Base-by-base conservation (phyloP, 2,888 invertebrate genomes). In the Drosophila koepferae region DNA sequence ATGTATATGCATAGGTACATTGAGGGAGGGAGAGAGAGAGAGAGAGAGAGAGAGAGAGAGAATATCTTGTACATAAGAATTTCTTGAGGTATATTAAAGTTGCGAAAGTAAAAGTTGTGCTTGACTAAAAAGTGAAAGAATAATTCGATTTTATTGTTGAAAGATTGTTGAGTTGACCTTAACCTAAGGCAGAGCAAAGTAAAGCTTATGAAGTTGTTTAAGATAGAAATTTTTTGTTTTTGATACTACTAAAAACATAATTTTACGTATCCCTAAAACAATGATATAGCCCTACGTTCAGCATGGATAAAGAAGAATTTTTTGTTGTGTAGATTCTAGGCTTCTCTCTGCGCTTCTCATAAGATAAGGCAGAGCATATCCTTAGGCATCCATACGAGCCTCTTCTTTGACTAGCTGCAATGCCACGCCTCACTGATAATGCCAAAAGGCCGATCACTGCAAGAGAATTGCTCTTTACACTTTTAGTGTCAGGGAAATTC, bases 321-420 rank as follows among this genome's bases (percentile, higher is more conserved):
- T 23, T 28, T 28, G 0, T 20, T 20, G 2, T 20, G 20, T 20
- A 20, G 20, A 20, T n/a, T n/a, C n/a, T n/a, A 9, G 34, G 2
- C 6, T 49, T 49, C 31, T 49, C 49, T 49, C 28, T 28, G 31
- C 49, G 20, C 12, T 53, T 53, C 51, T 53, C 51, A 51, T 12
- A 2, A 1, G 14, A 2, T 28, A 46, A 5, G 46, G 7, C 44
- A 12, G 9, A 12, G 44, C 31, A 31, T 20, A 20, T 36, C 16
- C 38, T 38, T 44, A 14, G 44, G 44, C 44, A 14, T 20, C 2
- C 12, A 20, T 12, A 20, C 6, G 3, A 44, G 10, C 18, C 38
- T 1, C 14, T 16, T 14, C 6, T 14, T 16, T 16, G 14, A 6
- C 38, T 2, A 14, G 6, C 38, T 38, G 14, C 36, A 38, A 38